Conservation (phyloP, 2,113 vertebrate species). For the Pseudonaja textilis region DNA sequence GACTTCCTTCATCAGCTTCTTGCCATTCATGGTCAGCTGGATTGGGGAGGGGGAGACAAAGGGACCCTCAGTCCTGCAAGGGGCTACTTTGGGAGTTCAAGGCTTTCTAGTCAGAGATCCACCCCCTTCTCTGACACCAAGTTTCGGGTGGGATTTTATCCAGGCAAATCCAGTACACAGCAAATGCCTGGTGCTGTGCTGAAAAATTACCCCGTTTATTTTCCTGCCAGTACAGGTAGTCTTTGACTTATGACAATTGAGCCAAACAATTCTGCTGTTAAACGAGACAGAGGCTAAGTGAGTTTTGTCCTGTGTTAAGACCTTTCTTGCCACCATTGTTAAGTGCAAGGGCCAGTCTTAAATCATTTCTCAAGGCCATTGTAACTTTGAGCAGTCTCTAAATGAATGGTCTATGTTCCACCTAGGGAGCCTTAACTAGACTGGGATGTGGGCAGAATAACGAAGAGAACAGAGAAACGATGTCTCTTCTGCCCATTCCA, state of each 20-base stretch:
- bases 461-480: neutral
- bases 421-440: neutral
- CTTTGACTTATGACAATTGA: no score
- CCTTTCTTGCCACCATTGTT: no score
- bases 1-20: conserved; percentile 80
- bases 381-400: neutral
- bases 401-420: neutral
- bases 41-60: neutral
- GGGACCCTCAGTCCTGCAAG: neutral
- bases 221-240: neutral
- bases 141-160: neutral
- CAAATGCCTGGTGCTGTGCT: neutral
- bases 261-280: no score
- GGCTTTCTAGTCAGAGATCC: neutral
- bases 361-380: no score
- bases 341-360: no score
- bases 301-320: no score
- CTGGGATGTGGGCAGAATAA: neutral
- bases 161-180: neutral
- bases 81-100: neutral
- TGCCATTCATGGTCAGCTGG: conserved; percentile 85
- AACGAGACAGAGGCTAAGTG: no score
- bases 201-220: neutral
- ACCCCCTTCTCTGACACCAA: neutral
- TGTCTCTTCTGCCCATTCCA: neutral